Evolutionary conservation across 1,140 invertebrate genomes (phyloP).

Genomic region (Cydia strobilella): DNA sequence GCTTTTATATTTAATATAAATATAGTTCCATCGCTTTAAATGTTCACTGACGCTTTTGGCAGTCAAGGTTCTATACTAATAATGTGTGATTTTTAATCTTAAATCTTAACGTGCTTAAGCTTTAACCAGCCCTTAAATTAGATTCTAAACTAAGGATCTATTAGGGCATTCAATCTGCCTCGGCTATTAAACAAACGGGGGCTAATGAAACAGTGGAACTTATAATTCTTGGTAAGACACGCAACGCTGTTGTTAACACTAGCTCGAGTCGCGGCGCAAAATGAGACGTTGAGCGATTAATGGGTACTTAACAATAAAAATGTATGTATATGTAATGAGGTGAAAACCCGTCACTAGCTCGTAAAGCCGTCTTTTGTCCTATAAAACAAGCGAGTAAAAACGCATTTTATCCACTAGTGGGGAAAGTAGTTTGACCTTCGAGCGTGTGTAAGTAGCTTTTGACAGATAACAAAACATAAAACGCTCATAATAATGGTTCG

Average conservation of each 20-base stretch:
- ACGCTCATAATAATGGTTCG: too few species aligned
- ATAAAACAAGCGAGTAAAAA: too few species aligned
- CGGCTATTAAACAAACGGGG: slow-evolving; percentile 15
- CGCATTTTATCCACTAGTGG: too few species aligned
- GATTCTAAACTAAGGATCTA: background rate
- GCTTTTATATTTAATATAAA: too few species aligned
- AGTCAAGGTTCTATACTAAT: background rate
- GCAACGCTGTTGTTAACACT: slow-evolving; percentile 26
- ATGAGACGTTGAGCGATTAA: background rate
- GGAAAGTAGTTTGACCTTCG: too few species aligned
- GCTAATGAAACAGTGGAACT: slow-evolving; percentile 10
- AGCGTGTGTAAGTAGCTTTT: too few species aligned
- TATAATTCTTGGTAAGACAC: slow-evolving; percentile 15
- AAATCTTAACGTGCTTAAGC: background rate
- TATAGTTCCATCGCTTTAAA: too few species aligned
- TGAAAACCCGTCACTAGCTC: too few species aligned
- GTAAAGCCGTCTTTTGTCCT: too few species aligned
- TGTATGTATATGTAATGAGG: too few species aligned
- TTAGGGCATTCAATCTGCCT: slow-evolving; percentile 19
- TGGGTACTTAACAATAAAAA: background rate
- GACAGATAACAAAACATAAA: too few species aligned
- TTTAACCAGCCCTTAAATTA: background rate
- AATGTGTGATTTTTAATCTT: background rate
- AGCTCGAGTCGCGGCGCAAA: background rate
- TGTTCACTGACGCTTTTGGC: too few species aligned